Conservation (phyloP, 2,888 invertebrate genomes). For the Phengaris arion region DNA sequence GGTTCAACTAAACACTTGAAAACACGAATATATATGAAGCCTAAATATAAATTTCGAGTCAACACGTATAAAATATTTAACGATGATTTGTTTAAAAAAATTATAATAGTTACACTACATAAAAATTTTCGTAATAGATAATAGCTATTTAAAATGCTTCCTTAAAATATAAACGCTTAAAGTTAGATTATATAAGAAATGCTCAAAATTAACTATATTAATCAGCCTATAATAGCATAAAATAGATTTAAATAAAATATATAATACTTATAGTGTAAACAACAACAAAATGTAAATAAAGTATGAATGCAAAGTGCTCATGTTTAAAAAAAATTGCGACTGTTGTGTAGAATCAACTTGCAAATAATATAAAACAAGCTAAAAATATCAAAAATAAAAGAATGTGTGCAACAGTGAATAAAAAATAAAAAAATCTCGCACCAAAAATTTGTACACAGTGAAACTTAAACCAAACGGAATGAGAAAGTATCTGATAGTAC, state of each 20-base stretch:
- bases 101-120: conserved; percentile 26
- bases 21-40: conserved; percentile 29
- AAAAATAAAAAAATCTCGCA: conserved; percentile 31
- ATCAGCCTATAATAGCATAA: conserved; percentile 1
- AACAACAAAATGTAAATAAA: conserved; percentile 12
- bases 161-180: conserved; percentile 17
- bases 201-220: conserved; percentile 16
- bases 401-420: background rate
- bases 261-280: conserved; percentile 3
- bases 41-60: conserved; percentile 32
- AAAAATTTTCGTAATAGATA: conserved; percentile 22
- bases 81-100: conserved; percentile 19
- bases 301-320: background rate
- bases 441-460: conserved; percentile 37
- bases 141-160: conserved; percentile 21
- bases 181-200: conserved; percentile 17
- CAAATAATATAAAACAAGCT: conserved; percentile 28
- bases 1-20: background rate
- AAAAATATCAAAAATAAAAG: background rate
- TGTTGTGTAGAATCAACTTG: conserved; percentile 54
- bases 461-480: conserved; percentile 56
- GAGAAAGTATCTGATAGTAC: conserved; percentile 57
- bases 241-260: conserved; percentile 5
- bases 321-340: conserved; percentile 44
- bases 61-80: conserved; percentile 29